phyloP scores from a whole-genome alignment of 2,797 vertebrate genomes.

The Eleutherodactylus coqui region DNA sequence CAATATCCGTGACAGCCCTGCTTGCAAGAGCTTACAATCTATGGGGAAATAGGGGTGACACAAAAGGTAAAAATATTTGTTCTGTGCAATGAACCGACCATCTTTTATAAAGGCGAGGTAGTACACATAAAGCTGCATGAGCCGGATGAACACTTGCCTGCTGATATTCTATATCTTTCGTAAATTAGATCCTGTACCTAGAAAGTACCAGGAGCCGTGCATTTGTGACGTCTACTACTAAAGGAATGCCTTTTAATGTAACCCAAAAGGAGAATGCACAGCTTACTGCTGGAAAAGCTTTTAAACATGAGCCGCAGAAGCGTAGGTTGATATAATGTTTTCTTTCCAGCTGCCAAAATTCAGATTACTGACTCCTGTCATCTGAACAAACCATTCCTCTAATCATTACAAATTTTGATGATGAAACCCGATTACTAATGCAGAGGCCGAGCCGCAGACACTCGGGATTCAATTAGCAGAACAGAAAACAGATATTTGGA shows the following conservation, averaged over 20 bases:
- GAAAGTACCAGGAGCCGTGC: not conserved
- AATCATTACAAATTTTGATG: constrained; percentile 52
- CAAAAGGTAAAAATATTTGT: too few relatives aligned
- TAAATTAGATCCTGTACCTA: not conserved
- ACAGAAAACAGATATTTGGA: constrained; percentile 41
- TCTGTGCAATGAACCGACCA: too few relatives aligned
- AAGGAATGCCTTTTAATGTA: not conserved
- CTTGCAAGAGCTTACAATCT: too few relatives aligned
- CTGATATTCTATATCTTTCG: not conserved
- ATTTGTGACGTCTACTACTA: not conserved
- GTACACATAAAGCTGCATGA: too few relatives aligned
- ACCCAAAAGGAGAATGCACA: not conserved
- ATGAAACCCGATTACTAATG: constrained; percentile 38
- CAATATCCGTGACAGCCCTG: too few relatives aligned
- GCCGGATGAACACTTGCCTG: too few relatives aligned
- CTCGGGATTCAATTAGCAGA: constrained; percentile 45
- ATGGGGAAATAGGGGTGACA: too few relatives aligned
- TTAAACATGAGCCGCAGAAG: not conserved
- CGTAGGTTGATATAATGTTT: not conserved
- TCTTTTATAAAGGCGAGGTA: too few relatives aligned
- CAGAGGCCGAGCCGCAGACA: constrained; percentile 39
- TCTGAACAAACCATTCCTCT: constrained; percentile 22
- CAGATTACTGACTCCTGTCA: constrained; percentile 1
- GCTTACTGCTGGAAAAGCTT: not conserved
- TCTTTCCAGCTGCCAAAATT: constrained; percentile 27